Percentiles rank a stretch among this genome's conserved stretches.
phyloP scores from a whole-genome alignment of 2,797 vertebrate genomes.

The Clarias platycephalus region DNA sequence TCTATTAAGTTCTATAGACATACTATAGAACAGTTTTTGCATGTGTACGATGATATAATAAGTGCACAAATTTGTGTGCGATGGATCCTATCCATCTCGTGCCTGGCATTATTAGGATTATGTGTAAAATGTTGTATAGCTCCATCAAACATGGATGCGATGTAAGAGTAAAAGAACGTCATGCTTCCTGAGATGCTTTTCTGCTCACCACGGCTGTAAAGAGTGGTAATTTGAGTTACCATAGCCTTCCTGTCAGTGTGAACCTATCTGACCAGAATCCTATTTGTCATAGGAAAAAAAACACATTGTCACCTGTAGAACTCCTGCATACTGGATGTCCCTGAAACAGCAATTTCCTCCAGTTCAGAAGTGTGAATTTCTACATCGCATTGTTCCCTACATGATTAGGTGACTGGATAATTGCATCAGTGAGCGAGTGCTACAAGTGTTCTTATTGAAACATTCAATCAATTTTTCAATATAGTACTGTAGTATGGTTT shows the following conservation, averaged over 20 bases:
- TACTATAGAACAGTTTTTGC: too few species aligned
- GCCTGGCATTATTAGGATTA: too few species aligned
- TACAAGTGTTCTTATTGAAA: not conserved
- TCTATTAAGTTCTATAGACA: not conserved
- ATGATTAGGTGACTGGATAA: not conserved
- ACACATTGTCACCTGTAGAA: not conserved
- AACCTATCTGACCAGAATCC: not conserved
- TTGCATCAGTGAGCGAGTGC: not conserved
- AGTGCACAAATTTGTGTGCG: too few species aligned
- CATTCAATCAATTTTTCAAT: too few species aligned
- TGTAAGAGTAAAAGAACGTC: not conserved
- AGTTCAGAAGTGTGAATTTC: not conserved
- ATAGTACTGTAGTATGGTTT: too few species aligned
- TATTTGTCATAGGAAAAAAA: not conserved
- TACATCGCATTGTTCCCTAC: not conserved
- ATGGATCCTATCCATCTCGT: too few species aligned
- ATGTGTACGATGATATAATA: too few species aligned
- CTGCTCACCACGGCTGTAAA: not conserved
- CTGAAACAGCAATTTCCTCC: not conserved
- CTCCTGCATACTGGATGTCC: not conserved
- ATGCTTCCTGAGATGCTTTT: not conserved
- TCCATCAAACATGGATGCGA: not conserved
- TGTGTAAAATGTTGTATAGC: not conserved
- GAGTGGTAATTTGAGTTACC: not conserved
- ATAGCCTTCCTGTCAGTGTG: not conserved